Percentiles rank a stretch among this genome's conserved stretches.
Evolutionary conservation across 2,113 vertebrate species (phyloP).

Genomic region (Telmatochromis brachygnathus): DNA sequence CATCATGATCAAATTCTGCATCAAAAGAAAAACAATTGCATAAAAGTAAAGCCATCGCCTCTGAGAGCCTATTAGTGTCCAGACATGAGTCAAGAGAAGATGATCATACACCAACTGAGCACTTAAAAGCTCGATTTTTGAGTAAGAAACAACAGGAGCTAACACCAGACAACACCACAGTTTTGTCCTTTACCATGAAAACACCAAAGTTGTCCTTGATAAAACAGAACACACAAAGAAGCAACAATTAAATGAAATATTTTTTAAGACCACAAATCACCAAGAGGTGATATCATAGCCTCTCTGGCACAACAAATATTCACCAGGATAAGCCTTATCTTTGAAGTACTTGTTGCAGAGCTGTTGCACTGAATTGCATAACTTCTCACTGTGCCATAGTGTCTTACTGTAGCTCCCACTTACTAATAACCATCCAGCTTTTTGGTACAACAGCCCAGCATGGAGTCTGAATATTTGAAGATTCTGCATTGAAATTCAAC

Average conservation of each 20-base stretch:
- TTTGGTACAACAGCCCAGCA: background rate
- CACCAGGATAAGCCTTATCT: background rate
- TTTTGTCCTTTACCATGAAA: background rate
- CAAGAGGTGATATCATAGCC: background rate
- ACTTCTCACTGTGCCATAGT: background rate
- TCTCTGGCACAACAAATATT: background rate
- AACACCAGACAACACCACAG: background rate
- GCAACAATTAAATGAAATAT: background rate
- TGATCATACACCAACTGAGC: background rate
- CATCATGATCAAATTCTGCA: background rate
- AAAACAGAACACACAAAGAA: background rate
- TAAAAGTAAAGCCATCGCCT: background rate
- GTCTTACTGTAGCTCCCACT: background rate
- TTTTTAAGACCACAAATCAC: background rate
- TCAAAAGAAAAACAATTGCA: background rate
- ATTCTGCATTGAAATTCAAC: background rate
- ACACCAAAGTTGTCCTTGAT: background rate
- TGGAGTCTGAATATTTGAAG: slow-evolving; percentile 1
- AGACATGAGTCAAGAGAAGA: background rate
- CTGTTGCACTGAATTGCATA: background rate
- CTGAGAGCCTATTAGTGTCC: background rate
- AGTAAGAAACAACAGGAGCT: accelerated
- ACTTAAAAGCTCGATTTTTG: background rate
- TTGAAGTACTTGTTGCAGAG: background rate
- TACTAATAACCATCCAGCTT: background rate